Evolutionary conservation across 2,113 vertebrate species (phyloP).

Genomic region (Neomonachus schauinslandi): DNA sequence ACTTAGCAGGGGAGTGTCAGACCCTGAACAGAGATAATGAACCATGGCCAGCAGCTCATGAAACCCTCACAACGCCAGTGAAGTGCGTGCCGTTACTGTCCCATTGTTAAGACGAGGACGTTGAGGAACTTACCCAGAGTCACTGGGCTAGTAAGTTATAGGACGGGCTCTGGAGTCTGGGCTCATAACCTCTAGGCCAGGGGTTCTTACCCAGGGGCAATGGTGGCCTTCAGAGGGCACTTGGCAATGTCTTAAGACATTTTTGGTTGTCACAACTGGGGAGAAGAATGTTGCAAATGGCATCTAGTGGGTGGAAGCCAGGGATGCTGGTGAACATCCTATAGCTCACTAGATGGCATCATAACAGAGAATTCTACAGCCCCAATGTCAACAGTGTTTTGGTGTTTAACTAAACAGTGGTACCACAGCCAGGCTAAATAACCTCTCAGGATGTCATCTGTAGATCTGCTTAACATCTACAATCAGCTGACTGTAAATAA

Average conservation of each 20-base stretch:
- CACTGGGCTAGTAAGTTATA: background rate
- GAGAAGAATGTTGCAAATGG: background rate
- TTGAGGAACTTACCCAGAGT: background rate
- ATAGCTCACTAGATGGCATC: background rate
- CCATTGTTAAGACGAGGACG: background rate
- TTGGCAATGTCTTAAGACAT: background rate
- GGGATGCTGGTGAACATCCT: background rate
- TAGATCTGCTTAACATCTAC: background rate
- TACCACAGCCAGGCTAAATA: background rate
- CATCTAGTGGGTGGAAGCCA: background rate
- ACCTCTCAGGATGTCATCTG: background rate
- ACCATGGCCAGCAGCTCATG: background rate
- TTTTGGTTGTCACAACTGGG: background rate
- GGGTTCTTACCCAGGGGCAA: background rate
- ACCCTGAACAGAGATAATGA: background rate
- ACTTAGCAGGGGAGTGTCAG: background rate
- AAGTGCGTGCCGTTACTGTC: background rate
- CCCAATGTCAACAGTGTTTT: background rate
- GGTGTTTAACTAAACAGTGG: background rate
- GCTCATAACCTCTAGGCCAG: background rate
- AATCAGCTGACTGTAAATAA: background rate
- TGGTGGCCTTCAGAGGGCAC: background rate
- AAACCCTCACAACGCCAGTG: background rate
- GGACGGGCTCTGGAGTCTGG: background rate
- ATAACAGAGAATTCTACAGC: too few relatives aligned